Percentiles rank a stretch among this genome's conserved stretches.
Conservation (phyloP, 2,888 invertebrate species). For the Epinotia brunnichana region DNA sequence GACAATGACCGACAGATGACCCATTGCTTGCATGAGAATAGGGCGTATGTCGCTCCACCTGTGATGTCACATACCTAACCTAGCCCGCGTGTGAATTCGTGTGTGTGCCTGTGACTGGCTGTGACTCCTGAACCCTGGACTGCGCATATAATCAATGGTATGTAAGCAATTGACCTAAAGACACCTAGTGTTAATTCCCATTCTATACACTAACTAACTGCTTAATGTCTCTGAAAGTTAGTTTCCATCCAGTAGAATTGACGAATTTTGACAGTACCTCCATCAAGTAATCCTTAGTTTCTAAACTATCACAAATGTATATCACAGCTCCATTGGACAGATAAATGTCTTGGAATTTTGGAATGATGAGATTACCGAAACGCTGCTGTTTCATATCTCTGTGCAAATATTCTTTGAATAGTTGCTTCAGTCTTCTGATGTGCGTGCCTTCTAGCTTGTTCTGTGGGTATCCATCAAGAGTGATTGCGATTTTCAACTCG, state of each 20-base stretch:
- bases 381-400: constrained; percentile 73
- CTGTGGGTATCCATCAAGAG: constrained; percentile 73
- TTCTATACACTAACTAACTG: constrained; percentile 69
- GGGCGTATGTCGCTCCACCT: too few species aligned
- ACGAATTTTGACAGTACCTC: constrained; percentile 72
- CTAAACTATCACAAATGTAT: constrained; percentile 76
- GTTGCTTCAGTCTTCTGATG: constrained; percentile 69
- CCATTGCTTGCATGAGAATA: too few species aligned
- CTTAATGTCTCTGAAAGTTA: constrained; percentile 69
- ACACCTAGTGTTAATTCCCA: too few species aligned
- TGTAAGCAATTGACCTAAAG: too few species aligned
- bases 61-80: too few species aligned
- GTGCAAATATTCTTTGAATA: constrained; percentile 74
- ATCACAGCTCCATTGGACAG: constrained; percentile 77
- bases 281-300: constrained; percentile 73
- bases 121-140: too few species aligned
- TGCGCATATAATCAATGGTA: too few species aligned
- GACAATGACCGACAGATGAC: too few species aligned
- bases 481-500: constrained; percentile 73
- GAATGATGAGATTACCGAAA: constrained; percentile 70
- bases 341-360: constrained; percentile 76
- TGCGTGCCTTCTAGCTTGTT: constrained; percentile 75
- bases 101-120: too few species aligned
- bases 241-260: constrained; percentile 70
- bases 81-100: too few species aligned